Percentiles rank a stretch among this genome's conserved stretches.
phyloP scores from a whole-genome alignment of 2,797 vertebrate species.

The Staurois parvus region DNA sequence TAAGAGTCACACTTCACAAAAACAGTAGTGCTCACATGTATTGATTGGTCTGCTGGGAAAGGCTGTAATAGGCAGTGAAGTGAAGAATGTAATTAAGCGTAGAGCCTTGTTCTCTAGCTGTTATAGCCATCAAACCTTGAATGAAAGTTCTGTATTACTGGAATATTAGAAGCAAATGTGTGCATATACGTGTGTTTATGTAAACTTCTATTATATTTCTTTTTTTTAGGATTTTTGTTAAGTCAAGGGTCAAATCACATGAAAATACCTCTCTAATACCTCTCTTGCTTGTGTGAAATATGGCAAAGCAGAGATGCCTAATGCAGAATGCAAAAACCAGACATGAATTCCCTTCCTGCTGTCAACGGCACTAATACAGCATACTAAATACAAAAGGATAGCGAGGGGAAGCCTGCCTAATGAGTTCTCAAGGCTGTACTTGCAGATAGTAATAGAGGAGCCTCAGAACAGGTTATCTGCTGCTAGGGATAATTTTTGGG shows the following conservation, averaged over 20 bases:
- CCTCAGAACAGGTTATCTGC: slow-evolving; percentile 31
- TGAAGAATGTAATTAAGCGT: background rate
- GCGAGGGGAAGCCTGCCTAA: slow-evolving; percentile 70
- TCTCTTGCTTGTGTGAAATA: slow-evolving; percentile 26
- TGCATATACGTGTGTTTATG: too few relatives aligned
- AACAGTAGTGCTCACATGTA: background rate
- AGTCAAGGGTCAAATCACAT: background rate
- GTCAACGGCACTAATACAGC: slow-evolving; percentile 64
- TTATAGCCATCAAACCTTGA: too few relatives aligned
- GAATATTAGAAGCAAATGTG: too few relatives aligned
- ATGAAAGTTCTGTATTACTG: background rate
- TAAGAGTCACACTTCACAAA: background rate
- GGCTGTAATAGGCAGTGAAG: background rate
- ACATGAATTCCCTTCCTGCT: slow-evolving; percentile 68
- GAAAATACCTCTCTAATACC: slow-evolving; percentile 17
- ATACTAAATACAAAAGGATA: slow-evolving; percentile 61
- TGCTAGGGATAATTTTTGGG: slow-evolving; percentile 57
- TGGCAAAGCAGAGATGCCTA: slow-evolving; percentile 66
- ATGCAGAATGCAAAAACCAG: slow-evolving; percentile 67
- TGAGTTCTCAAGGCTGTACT: slow-evolving; percentile 60
- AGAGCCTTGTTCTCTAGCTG: background rate
- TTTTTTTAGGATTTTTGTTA: too few relatives aligned
- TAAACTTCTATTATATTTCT: background rate
- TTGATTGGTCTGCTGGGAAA: background rate
- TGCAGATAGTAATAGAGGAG: slow-evolving; percentile 49